phyloP scores from a whole-genome alignment of 2,888 invertebrate species.

The Gymnoscelis rufifasciata region DNA sequence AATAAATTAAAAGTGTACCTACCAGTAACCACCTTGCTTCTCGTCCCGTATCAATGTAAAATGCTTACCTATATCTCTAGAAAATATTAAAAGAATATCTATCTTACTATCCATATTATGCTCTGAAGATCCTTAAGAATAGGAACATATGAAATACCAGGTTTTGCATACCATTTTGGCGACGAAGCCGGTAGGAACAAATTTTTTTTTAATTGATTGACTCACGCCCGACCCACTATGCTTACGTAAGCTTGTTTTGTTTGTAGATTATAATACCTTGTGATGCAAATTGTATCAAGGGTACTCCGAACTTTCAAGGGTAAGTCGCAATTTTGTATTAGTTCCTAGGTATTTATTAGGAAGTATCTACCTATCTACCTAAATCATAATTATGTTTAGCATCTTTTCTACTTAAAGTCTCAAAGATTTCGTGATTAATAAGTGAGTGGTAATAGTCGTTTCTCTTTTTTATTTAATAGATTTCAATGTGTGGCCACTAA shows the following conservation, averaged over 20 bases:
- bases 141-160: constrained; percentile 51
- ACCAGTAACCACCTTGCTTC: neutral
- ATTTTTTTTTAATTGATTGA: constrained; percentile 43
- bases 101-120: constrained; percentile 3
- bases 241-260: constrained; percentile 36
- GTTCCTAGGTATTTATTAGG: too few relatives aligned
- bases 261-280: constrained; percentile 33
- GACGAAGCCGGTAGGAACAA: constrained; percentile 29
- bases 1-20: too few relatives aligned
- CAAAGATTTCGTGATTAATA: too few relatives aligned
- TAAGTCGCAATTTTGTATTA: neutral
- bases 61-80: too few relatives aligned
- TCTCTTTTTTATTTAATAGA: too few relatives aligned
- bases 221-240: constrained; percentile 41
- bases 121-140: constrained; percentile 34
- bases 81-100: too few relatives aligned
- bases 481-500: too few relatives aligned
- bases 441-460: too few relatives aligned
- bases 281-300: constrained; percentile 18
- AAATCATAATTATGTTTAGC: too few relatives aligned
- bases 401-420: too few relatives aligned
- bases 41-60: constrained; percentile 5
- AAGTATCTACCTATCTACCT: too few relatives aligned
- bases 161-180: constrained; percentile 58
- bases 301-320: constrained; percentile 11